phyloP scores from a whole-genome alignment of 1,140 invertebrate genomes.

The Phortica variegata region DNA sequence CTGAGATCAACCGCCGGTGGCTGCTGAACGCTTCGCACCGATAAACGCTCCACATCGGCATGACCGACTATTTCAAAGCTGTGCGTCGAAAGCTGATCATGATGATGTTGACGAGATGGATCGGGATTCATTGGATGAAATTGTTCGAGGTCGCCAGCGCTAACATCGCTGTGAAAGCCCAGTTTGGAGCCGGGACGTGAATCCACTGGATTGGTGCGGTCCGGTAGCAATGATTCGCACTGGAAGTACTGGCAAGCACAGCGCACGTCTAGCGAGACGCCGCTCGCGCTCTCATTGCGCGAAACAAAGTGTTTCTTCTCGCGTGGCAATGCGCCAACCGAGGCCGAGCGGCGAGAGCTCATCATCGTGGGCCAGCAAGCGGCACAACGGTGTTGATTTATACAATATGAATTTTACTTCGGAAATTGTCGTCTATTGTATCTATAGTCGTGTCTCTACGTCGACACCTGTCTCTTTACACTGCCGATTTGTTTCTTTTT shows the following conservation, averaged over 20 bases:
- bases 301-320: constrained; percentile 62
- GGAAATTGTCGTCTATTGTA: no score
- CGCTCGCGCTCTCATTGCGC: constrained; percentile 65
- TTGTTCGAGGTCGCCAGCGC: constrained; percentile 11
- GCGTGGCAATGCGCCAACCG: constrained; percentile 64
- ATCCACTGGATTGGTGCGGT: constrained; percentile 66
- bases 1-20: constrained; percentile 38
- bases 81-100: constrained; percentile 35
- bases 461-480: no score
- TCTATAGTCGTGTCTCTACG: no score
- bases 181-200: constrained; percentile 60
- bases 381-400: no score
- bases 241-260: constrained; percentile 83
- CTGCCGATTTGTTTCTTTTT: neutral
- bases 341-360: constrained; percentile 61
- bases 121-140: constrained; percentile 17
- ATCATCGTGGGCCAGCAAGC: constrained; percentile 20
- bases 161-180: constrained; percentile 48
- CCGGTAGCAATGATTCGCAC: constrained; percentile 73
- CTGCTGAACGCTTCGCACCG: constrained; percentile 4
- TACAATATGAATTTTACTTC: no score
- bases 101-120: constrained; percentile 1
- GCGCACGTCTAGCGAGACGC: constrained; percentile 72
- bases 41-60: constrained; percentile 32
- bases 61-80: constrained; percentile 42